Conservation (phyloP, 2,888 invertebrate species). For the Nemapogon koenigi region DNA sequence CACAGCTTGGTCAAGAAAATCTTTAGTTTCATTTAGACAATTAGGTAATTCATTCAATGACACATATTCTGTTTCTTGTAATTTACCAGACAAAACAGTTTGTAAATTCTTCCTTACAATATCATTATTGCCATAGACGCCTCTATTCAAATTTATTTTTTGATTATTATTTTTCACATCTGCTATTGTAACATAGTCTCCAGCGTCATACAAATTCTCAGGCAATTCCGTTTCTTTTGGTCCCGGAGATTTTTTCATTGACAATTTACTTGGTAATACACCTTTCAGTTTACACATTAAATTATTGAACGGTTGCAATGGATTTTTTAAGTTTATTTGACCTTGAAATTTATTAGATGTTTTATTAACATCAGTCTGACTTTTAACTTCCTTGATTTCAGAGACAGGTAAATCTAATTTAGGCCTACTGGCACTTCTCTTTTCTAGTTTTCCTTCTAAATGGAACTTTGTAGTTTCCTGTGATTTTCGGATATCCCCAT, state of each 20-base stretch:
- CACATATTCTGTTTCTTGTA: slow-evolving; percentile 77
- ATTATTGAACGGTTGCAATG: slow-evolving; percentile 71
- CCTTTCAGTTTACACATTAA: slow-evolving; percentile 76
- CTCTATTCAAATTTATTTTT: slow-evolving; percentile 50
- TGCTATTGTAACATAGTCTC: slow-evolving; percentile 87
- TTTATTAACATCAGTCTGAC: slow-evolving; percentile 25
- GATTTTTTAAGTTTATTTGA: slow-evolving; percentile 35
- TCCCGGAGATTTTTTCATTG: slow-evolving; percentile 55
- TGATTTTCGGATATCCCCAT: slow-evolving; percentile 25
- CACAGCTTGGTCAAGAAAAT: slow-evolving; percentile 41
- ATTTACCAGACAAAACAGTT: slow-evolving; percentile 65
- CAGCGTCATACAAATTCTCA: slow-evolving; percentile 67
- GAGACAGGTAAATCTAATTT: slow-evolving; percentile 41
- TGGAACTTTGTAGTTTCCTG: slow-evolving; percentile 22
- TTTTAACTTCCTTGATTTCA: slow-evolving; percentile 36
- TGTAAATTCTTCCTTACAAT: slow-evolving; percentile 69
- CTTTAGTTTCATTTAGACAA: slow-evolving; percentile 46
- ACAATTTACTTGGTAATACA: slow-evolving; percentile 60
- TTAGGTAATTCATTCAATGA: slow-evolving; percentile 81
- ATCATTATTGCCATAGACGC: slow-evolving; percentile 71
- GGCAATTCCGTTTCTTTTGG: slow-evolving; percentile 47
- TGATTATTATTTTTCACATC: slow-evolving; percentile 83
- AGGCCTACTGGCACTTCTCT: slow-evolving; percentile 34
- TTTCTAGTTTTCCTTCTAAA: slow-evolving; percentile 26
- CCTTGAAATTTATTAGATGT: slow-evolving; percentile 28